Evolutionary conservation across 2,113 vertebrate genomes (phyloP), one percentile per base, ranked within the genome.

Genomic region (Misgurnus mizolepis): DNA sequence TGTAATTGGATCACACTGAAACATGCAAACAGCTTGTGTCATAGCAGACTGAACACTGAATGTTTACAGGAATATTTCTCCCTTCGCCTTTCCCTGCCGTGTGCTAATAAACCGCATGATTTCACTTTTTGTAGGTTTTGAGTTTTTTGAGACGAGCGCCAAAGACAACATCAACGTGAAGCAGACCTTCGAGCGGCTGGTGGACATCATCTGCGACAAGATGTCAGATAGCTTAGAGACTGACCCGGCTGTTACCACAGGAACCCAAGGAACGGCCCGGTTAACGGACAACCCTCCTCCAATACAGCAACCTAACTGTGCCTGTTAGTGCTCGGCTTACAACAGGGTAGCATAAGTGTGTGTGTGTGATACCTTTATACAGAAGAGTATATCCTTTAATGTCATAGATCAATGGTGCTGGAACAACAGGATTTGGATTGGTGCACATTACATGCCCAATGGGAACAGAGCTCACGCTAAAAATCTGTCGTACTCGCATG

Each of bases 71-170:
- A 3, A 49, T 34, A 8, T 9, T 50, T 43, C 45, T 58, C 4
- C 39, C 69, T n/a, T 5, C 6, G 50, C 5, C 69, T 34, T 43
- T 58, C 5, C 14, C 41, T 61, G 8, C 7, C 41, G 6, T 67
- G 17, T 67, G 55, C 27, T 34, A 34, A 34, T 34, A 34, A 34
- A 34, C 27, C 47, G 7, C 67, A 6, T 78, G 41, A 2, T 49
- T 7, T 41, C 7, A n/a, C 40, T 39, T 90, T 91, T 83, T 90
- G 78, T 86, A 96, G 95, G 94, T 67, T 95, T 96, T 87, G 94
- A 95, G 83, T 95, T 96, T 89, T 96, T 95, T 84, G 94, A 95
- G 90, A 92, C 95, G 79, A 95, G 95, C 70, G 94, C 94, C 85
- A 95, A 95, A 91, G 95, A 95, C 85, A 95, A 95, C 89, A 84